Evolutionary conservation across 1,140 invertebrate genomes (phyloP).

Genomic region (Hyles euphorbiae): DNA sequence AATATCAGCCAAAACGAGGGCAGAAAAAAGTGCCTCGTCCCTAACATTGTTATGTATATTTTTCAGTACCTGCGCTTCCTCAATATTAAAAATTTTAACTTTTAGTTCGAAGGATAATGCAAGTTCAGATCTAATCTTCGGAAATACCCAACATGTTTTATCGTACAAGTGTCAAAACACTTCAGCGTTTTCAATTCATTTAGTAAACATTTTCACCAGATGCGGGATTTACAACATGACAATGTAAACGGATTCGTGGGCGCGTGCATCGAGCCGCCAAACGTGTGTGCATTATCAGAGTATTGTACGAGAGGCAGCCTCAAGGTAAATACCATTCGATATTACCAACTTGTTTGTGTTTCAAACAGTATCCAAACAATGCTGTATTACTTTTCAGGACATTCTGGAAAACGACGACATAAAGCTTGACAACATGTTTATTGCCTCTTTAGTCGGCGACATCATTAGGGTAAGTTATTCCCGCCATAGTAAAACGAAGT

Average conservation of each 20-base stretch:
- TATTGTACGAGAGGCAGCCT: slow-evolving; percentile 93
- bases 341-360: neutral
- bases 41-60: too few relatives aligned
- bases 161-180: too few relatives aligned
- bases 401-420: slow-evolving; percentile 93
- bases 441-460: slow-evolving; percentile 91
- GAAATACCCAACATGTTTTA: too few relatives aligned
- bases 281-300: slow-evolving; percentile 92
- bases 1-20: too few relatives aligned
- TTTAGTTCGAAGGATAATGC: too few relatives aligned
- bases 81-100: too few relatives aligned
- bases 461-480: slow-evolving; percentile 84
- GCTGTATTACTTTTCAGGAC: slow-evolving; percentile 77
- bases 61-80: too few relatives aligned
- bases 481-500: neutral
- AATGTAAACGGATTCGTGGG: slow-evolving; percentile 96
- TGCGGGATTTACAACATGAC: slow-evolving; percentile 92
- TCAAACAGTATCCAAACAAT: neutral
- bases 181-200: neutral
- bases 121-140: too few relatives aligned
- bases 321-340: slow-evolving; percentile 76
- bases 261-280: slow-evolving; percentile 92
- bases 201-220: slow-evolving; percentile 72
- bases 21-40: too few relatives aligned
- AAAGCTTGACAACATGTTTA: slow-evolving; percentile 94